Evolutionary conservation across 2,113 vertebrate species (phyloP), one percentile per base, ranked within the genome.

Genomic region (Elanus axillaris): DNA sequence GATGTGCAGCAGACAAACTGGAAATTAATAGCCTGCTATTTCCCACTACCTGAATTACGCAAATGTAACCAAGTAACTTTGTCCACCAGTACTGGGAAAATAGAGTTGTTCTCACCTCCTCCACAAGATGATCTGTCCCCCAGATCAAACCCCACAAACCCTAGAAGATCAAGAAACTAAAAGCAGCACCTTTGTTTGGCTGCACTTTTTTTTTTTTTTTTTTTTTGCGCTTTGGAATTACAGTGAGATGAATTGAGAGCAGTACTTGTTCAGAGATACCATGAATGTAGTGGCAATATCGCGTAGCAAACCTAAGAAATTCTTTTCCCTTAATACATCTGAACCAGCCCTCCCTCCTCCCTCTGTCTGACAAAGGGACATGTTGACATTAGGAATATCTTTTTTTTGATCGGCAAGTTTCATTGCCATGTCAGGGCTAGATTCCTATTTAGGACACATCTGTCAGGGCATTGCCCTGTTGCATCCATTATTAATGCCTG

Each of bases 21-120:
- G 72, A 62, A 91, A 73, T 90, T 69, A 69, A 91, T 77, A 94
- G 75, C 67, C 67, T 94, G 75, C 71, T 50, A 31, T 83, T 88
- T 96, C 83, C 53, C 38, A 38, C 93, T 94, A 45, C 86, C 76
- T 84, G 75, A 95, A 78, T 92, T 91, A 91, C 66, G 59, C 52
- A 78, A 26, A 55, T 75, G 40, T 78, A 81, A 64, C 43, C n/a
- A 58, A 82, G 38, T 85, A 68, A 58, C 88, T 80, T 72, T 68
- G 64, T 22, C 38, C 16, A 53, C n/a, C 17, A 23, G 21, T 45
- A 52, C 34, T 53, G 36, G 52, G 36, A 81, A 77, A 71, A 69
- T 26, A 79, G 12, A 40, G 19, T 16, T 87, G 36, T 86, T 92
- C 36, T 86, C 26, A n/a, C 21, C 3, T 16, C n/a, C 21, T 63